These are phyloP conservation scores for Cairina moschata DNA, from an alignment of 2,113 vertebrate genomes.

Conservation along the genomic window DNA sequence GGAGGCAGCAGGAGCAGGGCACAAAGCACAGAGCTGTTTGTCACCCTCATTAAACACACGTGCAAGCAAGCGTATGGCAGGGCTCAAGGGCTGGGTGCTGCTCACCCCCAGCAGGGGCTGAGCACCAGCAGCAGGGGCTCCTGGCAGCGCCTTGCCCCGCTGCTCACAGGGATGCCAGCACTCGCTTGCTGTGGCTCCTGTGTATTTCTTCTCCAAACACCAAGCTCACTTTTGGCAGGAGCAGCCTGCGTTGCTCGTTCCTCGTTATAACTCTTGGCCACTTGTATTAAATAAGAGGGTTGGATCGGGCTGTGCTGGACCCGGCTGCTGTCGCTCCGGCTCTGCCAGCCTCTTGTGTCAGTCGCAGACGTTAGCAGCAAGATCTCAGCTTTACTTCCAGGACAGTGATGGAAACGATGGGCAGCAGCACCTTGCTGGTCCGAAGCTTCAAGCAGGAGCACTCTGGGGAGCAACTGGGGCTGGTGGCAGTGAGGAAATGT, in stretches of 20 bases:
- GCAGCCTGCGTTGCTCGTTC: conserved; percentile 29
- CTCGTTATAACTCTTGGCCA: conserved; percentile 18
- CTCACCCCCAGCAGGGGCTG: neutral
- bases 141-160: neutral
- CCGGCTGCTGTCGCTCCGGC: conserved; percentile 15
- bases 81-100: neutral
- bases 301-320: neutral
- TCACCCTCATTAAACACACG: neutral
- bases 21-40: neutral
- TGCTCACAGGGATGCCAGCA: neutral
- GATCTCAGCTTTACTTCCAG: conserved; percentile 10
- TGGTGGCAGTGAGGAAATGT: no score
- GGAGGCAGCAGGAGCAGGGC: neutral
- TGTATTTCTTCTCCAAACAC: neutral
- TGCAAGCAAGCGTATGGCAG: neutral
- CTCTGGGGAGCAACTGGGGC: neutral
- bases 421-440: neutral
- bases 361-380: conserved; percentile 14
- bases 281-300: conserved; percentile 28
- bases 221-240: conserved; percentile 23
- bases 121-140: rapidly evolving
- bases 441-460: rapidly evolving
- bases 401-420: neutral
- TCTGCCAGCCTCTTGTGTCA: conserved; percentile 43
- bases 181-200: neutral